Percentiles rank a stretch among this genome's conserved stretches.
Evolutionary conservation across 30 jellyfish, hydroid and myxozoan genomes (phyloP).

Genomic region (Chrysaora quinquecirrha): DNA sequence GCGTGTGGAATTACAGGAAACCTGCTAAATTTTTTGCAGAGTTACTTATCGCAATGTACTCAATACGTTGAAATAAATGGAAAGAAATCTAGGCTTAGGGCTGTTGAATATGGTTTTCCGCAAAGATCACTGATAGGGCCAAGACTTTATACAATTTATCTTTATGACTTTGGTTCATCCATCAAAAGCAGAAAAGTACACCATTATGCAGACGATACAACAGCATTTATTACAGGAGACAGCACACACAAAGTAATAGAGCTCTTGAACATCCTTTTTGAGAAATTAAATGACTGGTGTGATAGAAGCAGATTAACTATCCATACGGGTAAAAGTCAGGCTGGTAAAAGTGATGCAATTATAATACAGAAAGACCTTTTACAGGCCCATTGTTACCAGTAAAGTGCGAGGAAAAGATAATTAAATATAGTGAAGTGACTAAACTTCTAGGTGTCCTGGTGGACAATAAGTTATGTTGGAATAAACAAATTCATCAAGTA

Average conservation of each 20-base stretch:
- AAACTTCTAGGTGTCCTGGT: neutral
- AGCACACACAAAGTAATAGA: neutral
- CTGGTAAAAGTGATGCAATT: slow-evolving; percentile 10
- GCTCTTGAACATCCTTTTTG: neutral
- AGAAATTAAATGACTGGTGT: slow-evolving; percentile 12
- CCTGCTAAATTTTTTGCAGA: neutral
- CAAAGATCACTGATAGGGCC: slow-evolving; percentile 76
- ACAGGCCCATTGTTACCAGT: slow-evolving; percentile 10
- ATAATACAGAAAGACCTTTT: slow-evolving; percentile 19
- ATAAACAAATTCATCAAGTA: slow-evolving; percentile 11
- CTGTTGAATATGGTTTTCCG: slow-evolving; percentile 49
- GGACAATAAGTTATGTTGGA: neutral
- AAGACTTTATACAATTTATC: slow-evolving; percentile 5
- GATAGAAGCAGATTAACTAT: neutral
- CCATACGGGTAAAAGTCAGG: slow-evolving; percentile 13
- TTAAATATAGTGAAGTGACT: slow-evolving; percentile 9
- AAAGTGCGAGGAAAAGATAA: slow-evolving; percentile 5
- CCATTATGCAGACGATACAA: slow-evolving; percentile 12
- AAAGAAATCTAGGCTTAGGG: slow-evolving; percentile 14
- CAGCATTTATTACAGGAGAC: neutral
- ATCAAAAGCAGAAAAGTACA: neutral
- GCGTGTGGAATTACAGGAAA: slow-evolving; percentile 53
- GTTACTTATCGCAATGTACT: slow-evolving; percentile 24
- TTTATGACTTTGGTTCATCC: slow-evolving; percentile 27
- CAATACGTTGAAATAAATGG: slow-evolving; percentile 54